Percentiles rank a stretch among this genome's conserved stretches.
These are phyloP conservation scores for Bugula neritina DNA, from an alignment of 2,888 invertebrate genomes.

Conservation along the genomic window DNA sequence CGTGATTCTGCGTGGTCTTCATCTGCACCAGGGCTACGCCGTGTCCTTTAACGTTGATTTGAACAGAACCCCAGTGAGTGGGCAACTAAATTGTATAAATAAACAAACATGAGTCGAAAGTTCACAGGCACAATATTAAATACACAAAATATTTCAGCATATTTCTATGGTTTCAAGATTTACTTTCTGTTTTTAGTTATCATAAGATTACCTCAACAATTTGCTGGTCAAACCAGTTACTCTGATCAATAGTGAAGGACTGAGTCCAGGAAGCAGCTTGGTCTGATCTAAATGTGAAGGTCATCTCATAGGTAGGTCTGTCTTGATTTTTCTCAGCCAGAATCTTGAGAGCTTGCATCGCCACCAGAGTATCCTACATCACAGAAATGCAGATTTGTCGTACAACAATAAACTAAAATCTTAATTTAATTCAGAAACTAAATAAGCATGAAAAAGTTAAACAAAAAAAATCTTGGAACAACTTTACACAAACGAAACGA, in stretches of 20 bases:
- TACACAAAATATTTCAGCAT: too few relatives aligned
- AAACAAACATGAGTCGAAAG: too few relatives aligned
- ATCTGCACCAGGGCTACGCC: conserved; percentile 80
- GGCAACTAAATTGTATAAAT: conserved; percentile 32
- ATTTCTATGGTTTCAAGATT: too few relatives aligned
- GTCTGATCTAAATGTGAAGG: conserved; percentile 45
- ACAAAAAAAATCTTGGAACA: too few relatives aligned
- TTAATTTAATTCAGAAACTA: too few relatives aligned
- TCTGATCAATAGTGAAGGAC: conserved; percentile 36
- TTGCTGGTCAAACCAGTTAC: conserved; percentile 45
- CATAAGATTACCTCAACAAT: conserved; percentile 32
- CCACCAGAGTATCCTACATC: conserved; percentile 77
- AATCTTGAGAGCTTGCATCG: conserved; percentile 74
- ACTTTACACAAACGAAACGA: too few relatives aligned
- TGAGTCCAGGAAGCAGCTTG: conserved; percentile 43
- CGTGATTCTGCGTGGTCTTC: conserved; percentile 30
- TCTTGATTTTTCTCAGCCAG: conserved; percentile 46
- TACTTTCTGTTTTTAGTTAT: too few relatives aligned
- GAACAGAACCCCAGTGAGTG: conserved; percentile 85
- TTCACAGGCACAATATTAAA: too few relatives aligned
- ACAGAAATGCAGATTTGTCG: too few relatives aligned
- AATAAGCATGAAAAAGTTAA: too few relatives aligned
- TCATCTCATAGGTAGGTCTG: conserved; percentile 44
- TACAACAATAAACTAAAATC: too few relatives aligned
- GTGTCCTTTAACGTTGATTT: conserved; percentile 81